Evolutionary conservation across 2,113 vertebrate species (phyloP).

Genomic region (Panthera tigris): DNA sequence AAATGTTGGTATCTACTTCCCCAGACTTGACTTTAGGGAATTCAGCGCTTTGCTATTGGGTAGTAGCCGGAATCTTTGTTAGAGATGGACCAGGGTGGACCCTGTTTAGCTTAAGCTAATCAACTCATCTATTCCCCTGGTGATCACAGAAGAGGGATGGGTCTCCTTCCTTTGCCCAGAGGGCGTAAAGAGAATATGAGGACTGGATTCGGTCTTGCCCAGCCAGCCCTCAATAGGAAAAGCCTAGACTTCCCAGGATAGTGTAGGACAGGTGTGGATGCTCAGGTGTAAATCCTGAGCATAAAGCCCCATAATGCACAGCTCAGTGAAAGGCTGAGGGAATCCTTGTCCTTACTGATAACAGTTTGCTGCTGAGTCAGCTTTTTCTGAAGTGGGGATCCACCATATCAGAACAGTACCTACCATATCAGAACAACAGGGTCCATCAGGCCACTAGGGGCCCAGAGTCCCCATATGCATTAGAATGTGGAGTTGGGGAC

Average conservation of each 20-base stretch:
- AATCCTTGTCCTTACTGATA: not conserved
- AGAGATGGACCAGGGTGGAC: not conserved
- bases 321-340: not conserved
- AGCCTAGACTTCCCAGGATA: not conserved
- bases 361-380: not conserved
- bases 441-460: not conserved
- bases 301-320: not conserved
- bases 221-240: not conserved
- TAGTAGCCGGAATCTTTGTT: not conserved
- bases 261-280: not conserved
- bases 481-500: not conserved
- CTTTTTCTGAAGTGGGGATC: not conserved
- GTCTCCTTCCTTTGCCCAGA: not conserved
- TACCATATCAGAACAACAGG: not conserved
- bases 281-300: not conserved
- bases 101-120: not conserved
- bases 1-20: not conserved
- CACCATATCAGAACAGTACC: not conserved
- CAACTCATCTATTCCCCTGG: not conserved
- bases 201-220: not conserved
- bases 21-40: not conserved
- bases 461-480: not conserved
- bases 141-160: not conserved
- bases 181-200: not conserved
- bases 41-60: not conserved